These are phyloP conservation scores for Anguilla japonica DNA, from an alignment of 2,113 vertebrate species.

Conservation along the genomic window DNA sequence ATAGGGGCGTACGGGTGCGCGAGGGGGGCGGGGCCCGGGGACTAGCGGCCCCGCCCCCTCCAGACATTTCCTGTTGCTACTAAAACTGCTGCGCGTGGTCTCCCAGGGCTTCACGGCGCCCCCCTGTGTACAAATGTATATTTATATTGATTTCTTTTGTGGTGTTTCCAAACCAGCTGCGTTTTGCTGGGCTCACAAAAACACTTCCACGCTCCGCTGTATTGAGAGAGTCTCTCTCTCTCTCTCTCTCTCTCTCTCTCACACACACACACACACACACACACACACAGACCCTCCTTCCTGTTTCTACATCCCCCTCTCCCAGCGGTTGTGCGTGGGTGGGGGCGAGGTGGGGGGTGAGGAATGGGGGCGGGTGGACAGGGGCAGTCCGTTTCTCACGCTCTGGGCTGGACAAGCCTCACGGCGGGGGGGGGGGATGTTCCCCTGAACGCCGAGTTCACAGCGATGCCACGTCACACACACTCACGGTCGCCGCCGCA, in stretches of 20 bases:
- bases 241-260: neutral
- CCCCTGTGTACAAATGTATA: constrained; percentile 69
- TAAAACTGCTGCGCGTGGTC: constrained; percentile 63
- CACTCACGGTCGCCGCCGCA: neutral
- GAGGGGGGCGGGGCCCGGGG: neutral
- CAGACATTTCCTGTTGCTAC: constrained; percentile 44
- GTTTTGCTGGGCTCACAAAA: constrained; percentile 7
- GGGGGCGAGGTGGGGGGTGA: neutral
- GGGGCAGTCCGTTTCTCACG: neutral
- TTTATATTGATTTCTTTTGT: constrained; percentile 70
- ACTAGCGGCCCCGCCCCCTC: neutral
- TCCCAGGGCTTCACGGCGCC: constrained; percentile 57
- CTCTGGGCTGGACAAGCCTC: neutral
- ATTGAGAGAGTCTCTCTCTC: neutral
- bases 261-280: neutral
- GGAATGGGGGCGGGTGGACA: neutral
- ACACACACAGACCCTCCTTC: neutral
- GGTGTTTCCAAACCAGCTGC: constrained; percentile 53
- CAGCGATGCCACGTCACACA: neutral
- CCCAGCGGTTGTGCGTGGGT: neutral
- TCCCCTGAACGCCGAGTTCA: neutral
- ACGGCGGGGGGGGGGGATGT: neutral
- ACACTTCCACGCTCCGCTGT: neutral
- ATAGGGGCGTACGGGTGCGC: constrained; percentile 47
- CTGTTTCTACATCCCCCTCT: neutral